Percentiles rank a stretch among this genome's conserved stretches.
Conservation (phyloP, 2,113 vertebrate genomes). For the Kryptolebias marmoratus region DNA sequence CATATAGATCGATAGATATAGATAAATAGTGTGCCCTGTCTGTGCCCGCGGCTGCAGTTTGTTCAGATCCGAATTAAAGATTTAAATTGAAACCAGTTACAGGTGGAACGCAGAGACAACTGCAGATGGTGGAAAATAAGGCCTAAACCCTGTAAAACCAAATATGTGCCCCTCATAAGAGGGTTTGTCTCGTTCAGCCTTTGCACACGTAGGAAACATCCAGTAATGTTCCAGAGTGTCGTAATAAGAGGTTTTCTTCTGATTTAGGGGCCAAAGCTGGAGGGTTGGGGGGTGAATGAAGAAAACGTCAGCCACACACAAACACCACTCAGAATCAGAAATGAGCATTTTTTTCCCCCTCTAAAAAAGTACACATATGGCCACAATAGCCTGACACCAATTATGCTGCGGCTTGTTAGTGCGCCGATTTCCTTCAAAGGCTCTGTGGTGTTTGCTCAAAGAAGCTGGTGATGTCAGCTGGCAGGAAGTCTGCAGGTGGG, state of each 20-base stretch:
- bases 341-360: constrained; percentile 1
- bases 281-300: not conserved
- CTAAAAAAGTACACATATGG: constrained; percentile 17
- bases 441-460: constrained; percentile 34
- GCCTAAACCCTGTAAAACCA: constrained; percentile 9
- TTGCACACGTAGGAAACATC: constrained; percentile 26
- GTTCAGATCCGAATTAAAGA: constrained; percentile 36
- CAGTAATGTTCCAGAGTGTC: constrained; percentile 17
- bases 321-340: constrained; percentile 6
- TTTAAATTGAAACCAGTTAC: constrained; percentile 29
- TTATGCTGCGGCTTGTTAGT: constrained; percentile 32
- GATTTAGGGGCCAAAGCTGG: not conserved
- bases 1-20: too few species aligned
- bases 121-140: not conserved
- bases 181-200: constrained; percentile 26
- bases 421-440: constrained; percentile 16
- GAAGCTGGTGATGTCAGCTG: constrained; percentile 48
- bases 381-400: constrained; percentile 44
- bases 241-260: constrained; percentile 14
- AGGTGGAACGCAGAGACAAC: constrained; percentile 8
- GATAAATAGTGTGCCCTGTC: not conserved
- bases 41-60: constrained; percentile 8
- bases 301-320: not conserved
- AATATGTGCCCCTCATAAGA: constrained; percentile 22
- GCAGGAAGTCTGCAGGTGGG: constrained; percentile 66